phyloP scores from a whole-genome alignment of 2,797 vertebrate genomes.

The Fundulus diaphanus region DNA sequence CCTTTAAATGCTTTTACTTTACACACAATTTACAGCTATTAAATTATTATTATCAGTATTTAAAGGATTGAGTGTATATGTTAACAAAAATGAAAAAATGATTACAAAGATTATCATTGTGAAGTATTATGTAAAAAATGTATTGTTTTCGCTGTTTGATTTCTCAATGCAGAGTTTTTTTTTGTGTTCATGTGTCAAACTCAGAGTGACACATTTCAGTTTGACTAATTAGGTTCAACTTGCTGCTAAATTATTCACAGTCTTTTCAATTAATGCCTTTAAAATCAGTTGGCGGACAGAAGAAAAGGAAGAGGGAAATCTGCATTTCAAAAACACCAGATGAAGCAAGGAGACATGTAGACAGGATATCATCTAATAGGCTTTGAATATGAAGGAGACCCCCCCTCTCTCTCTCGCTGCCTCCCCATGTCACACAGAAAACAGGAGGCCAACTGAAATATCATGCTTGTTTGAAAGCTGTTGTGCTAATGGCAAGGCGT shows the following conservation, averaged over 20 bases:
- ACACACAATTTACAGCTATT: background rate
- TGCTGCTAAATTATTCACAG: constrained; percentile 71
- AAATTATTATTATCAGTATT: background rate
- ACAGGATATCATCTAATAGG: constrained; percentile 74
- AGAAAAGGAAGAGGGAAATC: constrained; percentile 70
- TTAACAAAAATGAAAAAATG: background rate
- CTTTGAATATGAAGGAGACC: constrained; percentile 76
- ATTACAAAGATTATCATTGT: background rate
- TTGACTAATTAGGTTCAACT: constrained; percentile 71
- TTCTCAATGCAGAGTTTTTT: background rate
- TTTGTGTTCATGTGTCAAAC: constrained; percentile 41
- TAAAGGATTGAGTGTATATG: background rate
- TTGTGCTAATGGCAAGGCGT: constrained; percentile 78
- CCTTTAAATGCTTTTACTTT: background rate
- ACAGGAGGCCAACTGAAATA: constrained; percentile 73
- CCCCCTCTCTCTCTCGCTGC: constrained; percentile 25
- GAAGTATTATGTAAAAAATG: background rate
- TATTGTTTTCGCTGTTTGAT: constrained; percentile 1
- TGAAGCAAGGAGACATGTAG: constrained; percentile 72
- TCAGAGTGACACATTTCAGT: constrained; percentile 72
- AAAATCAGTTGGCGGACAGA: constrained; percentile 75
- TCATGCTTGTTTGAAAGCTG: constrained; percentile 81
- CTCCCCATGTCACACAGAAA: constrained; percentile 48
- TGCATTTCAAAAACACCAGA: constrained; percentile 78
- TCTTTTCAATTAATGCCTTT: constrained; percentile 61